These are phyloP conservation scores for Nyctibius grandis DNA, from an alignment of 2,797 vertebrate species.

Conservation along the genomic window DNA sequence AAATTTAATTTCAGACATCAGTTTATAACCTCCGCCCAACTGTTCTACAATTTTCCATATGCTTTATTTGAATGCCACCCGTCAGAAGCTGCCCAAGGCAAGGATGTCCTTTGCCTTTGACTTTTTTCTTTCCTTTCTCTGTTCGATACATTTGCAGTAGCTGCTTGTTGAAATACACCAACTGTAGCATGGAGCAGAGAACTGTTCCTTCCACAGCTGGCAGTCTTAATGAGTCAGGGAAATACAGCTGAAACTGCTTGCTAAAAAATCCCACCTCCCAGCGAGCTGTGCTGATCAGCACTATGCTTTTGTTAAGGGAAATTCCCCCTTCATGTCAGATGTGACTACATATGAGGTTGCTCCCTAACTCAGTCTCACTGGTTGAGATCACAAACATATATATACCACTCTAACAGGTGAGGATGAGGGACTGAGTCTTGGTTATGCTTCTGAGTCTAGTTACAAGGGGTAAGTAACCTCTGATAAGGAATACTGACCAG, in stretches of 20 bases:
- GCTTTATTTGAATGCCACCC: constrained; percentile 45
- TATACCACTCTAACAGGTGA: rapidly evolving
- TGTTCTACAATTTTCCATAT: constrained; percentile 61
- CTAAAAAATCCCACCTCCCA: background rate
- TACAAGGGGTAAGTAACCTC: background rate
- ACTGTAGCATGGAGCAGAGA: background rate
- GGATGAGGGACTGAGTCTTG: background rate
- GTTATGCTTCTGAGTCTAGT: background rate
- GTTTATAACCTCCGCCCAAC: constrained; percentile 59
- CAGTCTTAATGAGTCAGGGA: background rate
- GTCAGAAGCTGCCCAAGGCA: constrained; percentile 20
- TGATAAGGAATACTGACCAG: background rate
- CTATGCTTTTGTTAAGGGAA: background rate
- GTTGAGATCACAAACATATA: background rate
- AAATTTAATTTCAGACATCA: constrained; percentile 50
- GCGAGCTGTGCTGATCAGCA: rapidly evolving
- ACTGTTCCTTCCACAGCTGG: background rate
- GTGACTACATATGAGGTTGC: rapidly evolving
- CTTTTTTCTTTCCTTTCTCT: background rate
- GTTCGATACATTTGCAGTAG: background rate
- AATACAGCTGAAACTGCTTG: background rate
- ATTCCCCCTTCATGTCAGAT: rapidly evolving
- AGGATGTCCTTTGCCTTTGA: constrained; percentile 35
- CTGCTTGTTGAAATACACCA: background rate
- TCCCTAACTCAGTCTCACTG: background rate